Percentiles rank a stretch among this genome's conserved stretches.
phyloP scores from a whole-genome alignment of 2,888 invertebrate species.

The Cheilosia vulpina region DNA sequence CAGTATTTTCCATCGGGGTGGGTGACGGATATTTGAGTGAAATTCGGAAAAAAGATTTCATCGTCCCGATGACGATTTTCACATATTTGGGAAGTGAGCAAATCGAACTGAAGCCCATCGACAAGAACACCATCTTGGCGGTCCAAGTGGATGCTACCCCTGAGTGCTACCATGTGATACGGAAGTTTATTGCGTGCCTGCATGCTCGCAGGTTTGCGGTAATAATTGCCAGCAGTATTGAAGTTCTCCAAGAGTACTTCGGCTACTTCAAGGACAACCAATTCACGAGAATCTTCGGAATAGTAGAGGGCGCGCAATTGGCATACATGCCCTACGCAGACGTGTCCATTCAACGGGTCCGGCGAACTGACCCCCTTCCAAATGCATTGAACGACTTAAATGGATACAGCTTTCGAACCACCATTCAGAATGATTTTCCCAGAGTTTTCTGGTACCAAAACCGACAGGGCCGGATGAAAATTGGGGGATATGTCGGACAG shows the following conservation, averaged over 20 bases:
- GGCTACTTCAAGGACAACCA: slow-evolving; percentile 4
- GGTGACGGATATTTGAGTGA: slow-evolving; percentile 20
- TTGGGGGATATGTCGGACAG: slow-evolving; percentile 40
- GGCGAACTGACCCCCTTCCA: background rate
- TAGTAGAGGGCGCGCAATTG: background rate
- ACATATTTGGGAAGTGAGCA: background rate
- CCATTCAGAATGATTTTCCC: slow-evolving; percentile 31
- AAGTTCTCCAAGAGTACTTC: slow-evolving; percentile 15
- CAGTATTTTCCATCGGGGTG: background rate
- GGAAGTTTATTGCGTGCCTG: background rate
- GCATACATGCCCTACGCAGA: slow-evolving; percentile 41
- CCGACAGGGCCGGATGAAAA: background rate
- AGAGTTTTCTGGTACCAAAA: slow-evolving; percentile 37
- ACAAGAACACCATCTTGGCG: background rate
- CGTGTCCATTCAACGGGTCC: background rate
- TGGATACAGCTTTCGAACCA: slow-evolving; percentile 46
- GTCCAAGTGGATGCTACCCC: background rate
- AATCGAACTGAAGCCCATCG: background rate
- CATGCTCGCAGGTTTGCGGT: slow-evolving; percentile 43
- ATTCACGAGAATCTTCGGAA: slow-evolving; percentile 48
- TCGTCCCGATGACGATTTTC: slow-evolving; percentile 3
- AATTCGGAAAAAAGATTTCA: background rate
- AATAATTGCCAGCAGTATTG: background rate
- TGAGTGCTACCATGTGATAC: background rate
- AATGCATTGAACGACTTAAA: slow-evolving; percentile 34